Conservation (phyloP, 2,888 invertebrate species). For the Mythimna albipuncta region DNA sequence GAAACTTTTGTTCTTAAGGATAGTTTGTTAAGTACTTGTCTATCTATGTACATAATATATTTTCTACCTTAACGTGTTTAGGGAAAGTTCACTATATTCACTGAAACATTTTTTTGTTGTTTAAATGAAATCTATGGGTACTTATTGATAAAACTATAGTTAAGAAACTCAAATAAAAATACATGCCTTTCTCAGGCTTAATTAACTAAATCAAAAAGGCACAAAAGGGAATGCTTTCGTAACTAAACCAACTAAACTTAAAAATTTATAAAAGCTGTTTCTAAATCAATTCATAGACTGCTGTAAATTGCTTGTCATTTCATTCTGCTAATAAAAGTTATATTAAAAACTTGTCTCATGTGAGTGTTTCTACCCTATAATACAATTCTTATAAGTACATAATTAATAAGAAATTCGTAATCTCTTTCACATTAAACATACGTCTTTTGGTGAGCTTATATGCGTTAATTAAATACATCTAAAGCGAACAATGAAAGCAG, state of each 20-base stretch:
- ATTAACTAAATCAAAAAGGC: conserved; percentile 58
- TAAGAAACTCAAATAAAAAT: conserved; percentile 2
- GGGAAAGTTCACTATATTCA: background rate
- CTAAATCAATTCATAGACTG: background rate
- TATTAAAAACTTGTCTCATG: background rate
- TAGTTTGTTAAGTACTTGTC: conserved; percentile 28
- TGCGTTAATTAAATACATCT: conserved; percentile 35
- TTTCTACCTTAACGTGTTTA: background rate
- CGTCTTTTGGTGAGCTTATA: conserved; percentile 46
- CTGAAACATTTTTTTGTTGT: background rate
- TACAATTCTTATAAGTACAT: background rate
- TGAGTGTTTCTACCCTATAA: background rate
- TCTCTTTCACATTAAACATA: conserved; percentile 27
- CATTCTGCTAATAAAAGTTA: background rate
- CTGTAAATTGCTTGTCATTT: background rate
- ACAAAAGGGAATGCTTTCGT: conserved; percentile 59
- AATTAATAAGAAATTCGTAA: conserved; percentile 32
- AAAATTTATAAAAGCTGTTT: conserved; percentile 6
- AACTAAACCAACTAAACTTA: conserved; percentile 27
- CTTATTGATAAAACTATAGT: background rate
- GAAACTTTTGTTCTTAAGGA: conserved; percentile 32
- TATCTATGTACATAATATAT: background rate
- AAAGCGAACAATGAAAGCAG: conserved; percentile 48
- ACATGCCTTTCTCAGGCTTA: conserved; percentile 7
- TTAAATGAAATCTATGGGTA: background rate